Percentiles rank a stretch among this genome's conserved stretches.
These are phyloP conservation scores for Leptosomus discolor DNA, from an alignment of 2,113 vertebrate species.

Conservation along the genomic window DNA sequence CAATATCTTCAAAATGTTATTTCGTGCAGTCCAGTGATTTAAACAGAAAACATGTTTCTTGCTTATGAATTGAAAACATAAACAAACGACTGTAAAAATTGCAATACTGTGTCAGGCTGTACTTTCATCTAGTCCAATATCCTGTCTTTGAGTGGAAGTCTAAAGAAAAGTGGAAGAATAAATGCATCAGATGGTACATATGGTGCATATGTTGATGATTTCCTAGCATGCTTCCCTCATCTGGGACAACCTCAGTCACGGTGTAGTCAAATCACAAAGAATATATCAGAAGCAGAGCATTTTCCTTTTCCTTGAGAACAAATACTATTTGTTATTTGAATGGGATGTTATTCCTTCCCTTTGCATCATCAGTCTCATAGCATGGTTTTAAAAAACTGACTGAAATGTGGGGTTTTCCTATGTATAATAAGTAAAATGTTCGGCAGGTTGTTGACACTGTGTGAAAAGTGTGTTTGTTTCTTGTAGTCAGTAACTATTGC, in stretches of 20 bases:
- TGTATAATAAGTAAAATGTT: neutral
- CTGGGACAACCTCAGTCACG: neutral
- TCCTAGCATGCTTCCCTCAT: neutral
- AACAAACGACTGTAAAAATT: neutral
- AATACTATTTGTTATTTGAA: neutral
- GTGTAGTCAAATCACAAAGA: neutral
- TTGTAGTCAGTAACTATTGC: neutral
- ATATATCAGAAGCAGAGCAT: neutral
- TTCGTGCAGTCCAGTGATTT: neutral
- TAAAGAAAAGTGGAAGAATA: neutral
- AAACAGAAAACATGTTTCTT: neutral
- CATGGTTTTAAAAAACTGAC: neutral
- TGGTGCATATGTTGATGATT: neutral
- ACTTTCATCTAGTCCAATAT: neutral
- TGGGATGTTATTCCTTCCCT: neutral
- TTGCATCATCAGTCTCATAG: neutral
- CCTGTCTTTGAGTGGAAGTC: neutral
- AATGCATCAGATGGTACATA: neutral
- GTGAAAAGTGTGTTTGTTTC: neutral
- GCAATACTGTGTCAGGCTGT: neutral
- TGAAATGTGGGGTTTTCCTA: accelerated
- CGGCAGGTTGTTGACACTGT: neutral
- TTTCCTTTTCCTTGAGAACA: neutral
- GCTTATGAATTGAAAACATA: neutral
- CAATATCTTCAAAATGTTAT: neutral